phyloP scores from a whole-genome alignment of 2,888 invertebrate species.

The Margaritifera margaritifera region DNA sequence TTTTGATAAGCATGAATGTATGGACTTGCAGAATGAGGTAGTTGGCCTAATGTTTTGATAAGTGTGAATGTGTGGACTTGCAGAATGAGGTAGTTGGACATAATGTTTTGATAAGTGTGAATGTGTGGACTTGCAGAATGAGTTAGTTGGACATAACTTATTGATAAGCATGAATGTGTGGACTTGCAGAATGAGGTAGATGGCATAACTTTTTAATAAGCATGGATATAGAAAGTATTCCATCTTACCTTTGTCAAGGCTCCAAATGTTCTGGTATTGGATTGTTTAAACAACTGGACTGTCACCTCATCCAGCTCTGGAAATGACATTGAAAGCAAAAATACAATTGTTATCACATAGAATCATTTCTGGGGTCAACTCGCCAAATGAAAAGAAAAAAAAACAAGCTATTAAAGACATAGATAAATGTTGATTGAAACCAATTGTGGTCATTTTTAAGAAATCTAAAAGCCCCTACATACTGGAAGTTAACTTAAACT shows the following conservation, averaged over 20 bases:
- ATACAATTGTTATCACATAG: too few species aligned
- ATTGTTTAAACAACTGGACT: slow-evolving; percentile 67
- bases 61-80: neutral
- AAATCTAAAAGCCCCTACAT: too few species aligned
- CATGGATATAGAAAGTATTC: neutral
- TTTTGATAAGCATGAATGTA: too few species aligned
- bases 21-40: too few species aligned
- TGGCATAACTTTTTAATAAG: neutral
- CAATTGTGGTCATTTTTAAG: too few species aligned
- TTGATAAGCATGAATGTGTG: neutral
- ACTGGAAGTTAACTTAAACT: too few species aligned
- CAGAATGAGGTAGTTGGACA: neutral
- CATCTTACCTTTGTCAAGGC: slow-evolving; percentile 63
- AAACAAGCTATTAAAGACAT: too few species aligned
- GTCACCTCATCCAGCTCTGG: slow-evolving; percentile 69
- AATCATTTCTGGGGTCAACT: too few species aligned
- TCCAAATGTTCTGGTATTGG: slow-evolving; percentile 67
- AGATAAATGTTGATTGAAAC: too few species aligned
- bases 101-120: neutral
- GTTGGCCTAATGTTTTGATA: neutral
- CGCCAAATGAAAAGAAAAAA: too few species aligned
- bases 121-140: neutral
- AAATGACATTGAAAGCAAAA: slow-evolving; percentile 5
- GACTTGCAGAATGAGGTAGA: neutral
- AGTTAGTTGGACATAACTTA: neutral